Base-by-base conservation (phyloP, 2,113 vertebrate genomes). In the Camelus bactrianus region DNA sequence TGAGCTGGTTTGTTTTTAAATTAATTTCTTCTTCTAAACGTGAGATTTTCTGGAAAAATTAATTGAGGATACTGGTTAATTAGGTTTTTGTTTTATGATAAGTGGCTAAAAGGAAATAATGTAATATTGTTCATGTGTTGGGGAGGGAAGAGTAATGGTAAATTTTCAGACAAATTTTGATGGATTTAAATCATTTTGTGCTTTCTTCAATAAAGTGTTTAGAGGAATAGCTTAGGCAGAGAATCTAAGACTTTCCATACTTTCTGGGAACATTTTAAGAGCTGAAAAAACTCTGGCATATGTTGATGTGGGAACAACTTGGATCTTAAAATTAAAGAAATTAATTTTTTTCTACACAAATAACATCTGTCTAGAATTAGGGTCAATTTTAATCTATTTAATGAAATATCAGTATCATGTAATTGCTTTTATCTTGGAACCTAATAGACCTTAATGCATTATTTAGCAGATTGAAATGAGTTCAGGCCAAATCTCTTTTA, bases 381-480 rank as follows among this genome's bases (percentile, higher is more conserved):
- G 69, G 88, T 91, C 69, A 94, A 93, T 93, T 95, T 94, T 48
- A 90, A 17, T 30, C 81, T 94, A n/a, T 87, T 38, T 96, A 86
- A 81, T 81, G 73, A 96, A 83, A 73, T 96, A 87, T 94, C 67
- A 38, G 73, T 64, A 75, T 89, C 81, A 83, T 79, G 48, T 54
- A 89, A 30, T 90, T 94, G 46, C 56, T 93, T 95, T 64, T 95
- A 81, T 94, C 54, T 82, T 91, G 64, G 50, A 87, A 80, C 65
- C 50, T 88, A 56, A 95, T 94, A 97, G 76, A 48, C 13, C 60
- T 56, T 50, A 50, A 83, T 96, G 26, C 62, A 95, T 97, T 96
- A 96, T 97, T 97, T 97, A 97, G n/a, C 58, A 93, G 38, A 30
- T 65, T 96, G 67, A 92, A 95, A 83, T 67, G 62, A 96, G 70